Evolutionary conservation across 2,888 invertebrate species (phyloP).

Genomic region (Apocheima hispidaria): DNA sequence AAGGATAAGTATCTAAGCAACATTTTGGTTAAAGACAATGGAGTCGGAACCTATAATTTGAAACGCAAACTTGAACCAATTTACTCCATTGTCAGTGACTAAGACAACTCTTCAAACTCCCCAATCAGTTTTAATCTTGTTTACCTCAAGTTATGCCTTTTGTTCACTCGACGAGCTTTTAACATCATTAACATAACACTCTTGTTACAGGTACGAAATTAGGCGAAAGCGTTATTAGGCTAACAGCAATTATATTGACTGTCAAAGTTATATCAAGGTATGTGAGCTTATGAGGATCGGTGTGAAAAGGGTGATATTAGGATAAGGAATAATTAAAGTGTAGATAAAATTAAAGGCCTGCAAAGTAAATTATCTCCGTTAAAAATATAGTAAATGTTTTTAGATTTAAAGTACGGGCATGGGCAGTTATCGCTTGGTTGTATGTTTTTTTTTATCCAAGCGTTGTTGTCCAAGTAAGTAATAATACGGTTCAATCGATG

Average conservation of each 20-base stretch:
- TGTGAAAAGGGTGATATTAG: constrained; percentile 77
- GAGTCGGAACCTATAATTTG: background rate
- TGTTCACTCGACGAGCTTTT: constrained; percentile 10
- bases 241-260: constrained; percentile 63
- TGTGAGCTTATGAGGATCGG: constrained; percentile 79
- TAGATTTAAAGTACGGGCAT: constrained; percentile 21
- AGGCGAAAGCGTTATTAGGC: constrained; percentile 49
- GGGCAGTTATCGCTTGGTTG: background rate
- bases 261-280: constrained; percentile 66
- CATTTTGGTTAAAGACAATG: background rate
- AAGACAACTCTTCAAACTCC: constrained; percentile 4
- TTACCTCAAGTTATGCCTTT: constrained; percentile 14
- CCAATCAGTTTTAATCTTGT: constrained; percentile 18
- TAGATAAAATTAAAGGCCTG: constrained; percentile 66
- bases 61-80: constrained; percentile 11
- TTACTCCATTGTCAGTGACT: constrained; percentile 7
- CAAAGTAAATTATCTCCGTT: constrained; percentile 43
- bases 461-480: background rate
- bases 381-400: constrained; percentile 31
- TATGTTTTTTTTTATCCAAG: background rate
- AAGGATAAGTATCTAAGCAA: background rate
- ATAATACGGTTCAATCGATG: background rate
- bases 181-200: constrained; percentile 17
- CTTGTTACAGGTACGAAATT: constrained; percentile 71
- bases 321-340: constrained; percentile 56